Base-by-base conservation (phyloP, 1,140 invertebrate genomes). In the Eupristina koningsbergeri region DNA sequence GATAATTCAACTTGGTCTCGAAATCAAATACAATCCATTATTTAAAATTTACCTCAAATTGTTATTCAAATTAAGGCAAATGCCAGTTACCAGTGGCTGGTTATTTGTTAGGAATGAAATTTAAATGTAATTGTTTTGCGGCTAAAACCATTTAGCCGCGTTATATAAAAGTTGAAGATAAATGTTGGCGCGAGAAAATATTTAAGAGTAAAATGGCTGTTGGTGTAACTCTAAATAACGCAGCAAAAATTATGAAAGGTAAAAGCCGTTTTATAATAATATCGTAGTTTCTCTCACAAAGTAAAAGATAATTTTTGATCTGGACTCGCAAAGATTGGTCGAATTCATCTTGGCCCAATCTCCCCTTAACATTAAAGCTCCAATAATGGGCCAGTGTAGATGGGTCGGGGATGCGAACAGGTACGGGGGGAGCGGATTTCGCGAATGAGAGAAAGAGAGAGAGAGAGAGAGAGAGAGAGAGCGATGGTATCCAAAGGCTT, bases 61-160 rank as follows among this genome's bases (percentile, higher is more conserved):
- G 34, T 67, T 67, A 36, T 36, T 19, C 64, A 67, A 67, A 67
- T 67, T 17, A 67, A 67, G 2, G 19, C 1, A 1, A 29, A 29
- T 22, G 13, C 3, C 34, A 0, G 17, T 0, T 13, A 8, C 41
- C 6, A 45, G 41, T 45, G 41, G 41, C 11, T 11, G 41, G 15
- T 34, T 8, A 39, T 36, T 67, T 0, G 64, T 19, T 22, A 36
- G 31, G 22, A 2, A 39, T 22, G 64, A 67, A 36, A 67, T 67
- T 36, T n/a, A 34, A 67, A 67, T 67, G 64, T 67, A 67, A 67
- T 67, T 67, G 64, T 67, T 36, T 67, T 19, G 64, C 64, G 34
- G 31, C 34, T 11, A 2, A 29, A 67, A 29, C 19, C 31, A 67
- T 67, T 67, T 31, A 36, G 15, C 3, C 13, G 64, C 29, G 64